These are phyloP conservation scores for Latrodectus hesperus DNA, from an alignment of 2,888 invertebrate genomes.

Conservation along the genomic window DNA sequence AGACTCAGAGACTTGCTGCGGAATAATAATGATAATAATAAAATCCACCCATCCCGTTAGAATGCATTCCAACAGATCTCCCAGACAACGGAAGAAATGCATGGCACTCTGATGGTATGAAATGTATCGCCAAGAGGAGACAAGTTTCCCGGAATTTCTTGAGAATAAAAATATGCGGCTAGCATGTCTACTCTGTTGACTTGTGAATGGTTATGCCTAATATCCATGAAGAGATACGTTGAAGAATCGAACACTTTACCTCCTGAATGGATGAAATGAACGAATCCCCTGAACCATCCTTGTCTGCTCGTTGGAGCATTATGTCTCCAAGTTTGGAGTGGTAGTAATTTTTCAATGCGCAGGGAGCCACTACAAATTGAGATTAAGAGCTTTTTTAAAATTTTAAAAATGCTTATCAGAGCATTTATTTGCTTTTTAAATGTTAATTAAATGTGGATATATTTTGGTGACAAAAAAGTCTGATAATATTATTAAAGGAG, in stretches of 20 bases:
- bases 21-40: not conserved
- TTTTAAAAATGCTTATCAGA: no score
- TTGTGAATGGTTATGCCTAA: not conserved
- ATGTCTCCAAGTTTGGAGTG: not conserved
- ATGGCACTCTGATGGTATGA: slow-evolving; percentile 34
- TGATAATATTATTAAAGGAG: no score
- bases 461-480: no score
- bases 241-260: not conserved
- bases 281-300: not conserved
- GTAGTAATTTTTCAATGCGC: not conserved
- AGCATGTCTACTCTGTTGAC: not conserved
- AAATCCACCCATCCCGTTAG: not conserved
- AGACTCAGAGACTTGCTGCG: not conserved
- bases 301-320: not conserved
- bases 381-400: not conserved
- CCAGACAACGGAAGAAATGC: not conserved
- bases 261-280: not conserved
- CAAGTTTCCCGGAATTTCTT: slow-evolving; percentile 45
- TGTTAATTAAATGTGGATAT: no score
- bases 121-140: slow-evolving; percentile 55
- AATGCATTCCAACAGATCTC: not conserved
- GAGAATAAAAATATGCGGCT: slow-evolving; percentile 35
- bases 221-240: not conserved
- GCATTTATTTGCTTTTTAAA: no score
- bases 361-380: not conserved